Evolutionary conservation across 2,113 vertebrate species (phyloP).

Genomic region (Cyanocitta stelleri): DNA sequence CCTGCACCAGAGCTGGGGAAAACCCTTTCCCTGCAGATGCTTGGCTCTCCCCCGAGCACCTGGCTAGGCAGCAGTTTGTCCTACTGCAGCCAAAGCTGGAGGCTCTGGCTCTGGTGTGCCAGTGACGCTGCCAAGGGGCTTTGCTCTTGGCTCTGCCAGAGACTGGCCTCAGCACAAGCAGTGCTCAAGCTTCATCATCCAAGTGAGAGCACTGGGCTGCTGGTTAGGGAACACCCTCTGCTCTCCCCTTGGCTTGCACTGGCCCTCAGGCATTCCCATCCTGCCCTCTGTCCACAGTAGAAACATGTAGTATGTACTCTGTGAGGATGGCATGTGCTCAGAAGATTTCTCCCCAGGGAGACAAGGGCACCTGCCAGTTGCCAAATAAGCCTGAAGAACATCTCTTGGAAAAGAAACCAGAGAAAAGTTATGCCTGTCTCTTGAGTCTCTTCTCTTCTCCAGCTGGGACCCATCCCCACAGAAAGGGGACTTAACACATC

Average conservation of each 20-base stretch:
- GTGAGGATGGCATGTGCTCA: not conserved
- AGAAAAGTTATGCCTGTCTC: not conserved
- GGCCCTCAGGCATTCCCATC: not conserved
- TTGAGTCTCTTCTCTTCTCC: not conserved
- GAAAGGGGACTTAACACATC: not conserved
- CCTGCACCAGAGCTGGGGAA: not conserved
- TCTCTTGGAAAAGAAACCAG: not conserved
- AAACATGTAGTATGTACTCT: not conserved
- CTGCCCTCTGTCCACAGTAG: not conserved
- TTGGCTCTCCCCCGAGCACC: not conserved
- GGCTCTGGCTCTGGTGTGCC: not conserved
- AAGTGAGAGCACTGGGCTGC: not conserved
- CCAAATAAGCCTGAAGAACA: not conserved
- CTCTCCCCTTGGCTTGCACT: not conserved
- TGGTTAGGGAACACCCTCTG: not conserved
- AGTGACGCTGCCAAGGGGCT: not conserved
- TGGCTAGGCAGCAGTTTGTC: not conserved
- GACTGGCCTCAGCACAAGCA: not conserved
- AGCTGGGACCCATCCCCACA: not conserved
- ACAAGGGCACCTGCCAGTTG: not conserved
- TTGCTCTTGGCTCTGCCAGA: not conserved
- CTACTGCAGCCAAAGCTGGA: not conserved
- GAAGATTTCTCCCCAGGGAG: not conserved
- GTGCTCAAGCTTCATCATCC: not conserved
- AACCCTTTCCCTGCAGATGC: not conserved